These are phyloP conservation scores for Rotaria macrura DNA, from an alignment of 2,888 invertebrate species.

Conservation along the genomic window DNA sequence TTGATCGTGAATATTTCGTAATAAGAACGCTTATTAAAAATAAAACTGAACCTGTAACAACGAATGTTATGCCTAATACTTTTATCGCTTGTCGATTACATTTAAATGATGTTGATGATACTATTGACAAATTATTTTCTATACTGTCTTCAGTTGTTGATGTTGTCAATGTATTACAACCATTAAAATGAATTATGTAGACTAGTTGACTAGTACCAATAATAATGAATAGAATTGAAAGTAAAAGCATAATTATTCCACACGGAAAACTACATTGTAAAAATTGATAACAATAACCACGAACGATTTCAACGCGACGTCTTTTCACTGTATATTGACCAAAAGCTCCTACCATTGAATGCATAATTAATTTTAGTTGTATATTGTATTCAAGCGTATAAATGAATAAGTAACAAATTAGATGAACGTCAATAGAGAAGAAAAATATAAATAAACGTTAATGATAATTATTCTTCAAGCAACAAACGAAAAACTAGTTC, in stretches of 20 bases:
- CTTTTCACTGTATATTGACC: not conserved
- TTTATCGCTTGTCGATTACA: constrained; percentile 2
- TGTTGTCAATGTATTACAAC: not conserved
- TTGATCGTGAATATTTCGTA: not conserved
- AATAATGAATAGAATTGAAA: not conserved
- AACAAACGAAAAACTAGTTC: not conserved
- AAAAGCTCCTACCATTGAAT: constrained; percentile 5
- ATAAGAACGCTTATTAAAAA: not conserved
- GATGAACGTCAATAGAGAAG: not conserved
- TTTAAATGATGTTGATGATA: not conserved
- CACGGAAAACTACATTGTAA: constrained; percentile 10
- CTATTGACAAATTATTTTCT: not conserved
- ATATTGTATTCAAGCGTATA: not conserved
- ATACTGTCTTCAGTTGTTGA: not conserved
- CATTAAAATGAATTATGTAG: not conserved
- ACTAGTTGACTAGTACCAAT: not conserved
- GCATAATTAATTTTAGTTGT: not conserved
- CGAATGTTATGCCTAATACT: constrained; percentile 16
- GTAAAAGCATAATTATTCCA: not conserved
- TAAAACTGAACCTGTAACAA: not conserved
- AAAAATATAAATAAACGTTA: not conserved
- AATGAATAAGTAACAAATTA: not conserved
- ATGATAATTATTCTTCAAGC: not conserved
- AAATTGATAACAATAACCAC: constrained; percentile 5
- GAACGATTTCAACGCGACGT: constrained; percentile 1